A percentile compares a stretch with the other conserved stretches of the same genome.
Evolutionary conservation across 2,797 vertebrate species (phyloP).

Genomic region (Rhincodon typus): DNA sequence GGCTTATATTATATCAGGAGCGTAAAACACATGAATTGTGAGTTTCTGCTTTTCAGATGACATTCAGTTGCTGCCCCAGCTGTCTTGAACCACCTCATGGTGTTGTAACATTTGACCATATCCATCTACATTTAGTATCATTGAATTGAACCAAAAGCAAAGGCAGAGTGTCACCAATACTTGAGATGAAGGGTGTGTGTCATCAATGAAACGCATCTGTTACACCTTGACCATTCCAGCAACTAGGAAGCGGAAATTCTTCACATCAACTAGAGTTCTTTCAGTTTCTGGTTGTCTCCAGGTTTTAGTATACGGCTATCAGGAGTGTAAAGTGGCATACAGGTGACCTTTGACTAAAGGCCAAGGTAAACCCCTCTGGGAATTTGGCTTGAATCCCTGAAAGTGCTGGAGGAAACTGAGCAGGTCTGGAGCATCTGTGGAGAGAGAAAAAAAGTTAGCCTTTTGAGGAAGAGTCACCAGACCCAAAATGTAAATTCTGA

Average conservation of each 20-base stretch:
- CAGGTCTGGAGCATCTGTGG: too few species aligned
- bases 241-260: neutral
- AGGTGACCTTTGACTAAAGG: too few species aligned
- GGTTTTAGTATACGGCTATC: neutral
- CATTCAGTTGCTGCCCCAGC: neutral
- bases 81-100: neutral
- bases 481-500: too few species aligned
- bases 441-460: too few species aligned
- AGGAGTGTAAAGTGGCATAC: neutral
- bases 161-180: neutral
- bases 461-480: too few species aligned
- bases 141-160: neutral
- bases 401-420: too few species aligned
- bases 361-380: too few species aligned
- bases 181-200: neutral
- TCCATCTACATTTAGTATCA: neutral
- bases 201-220: neutral
- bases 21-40: neutral
- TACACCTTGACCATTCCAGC: neutral
- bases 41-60: neutral
- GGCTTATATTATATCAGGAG: neutral
- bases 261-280: neutral
- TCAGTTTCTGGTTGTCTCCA: neutral
- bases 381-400: too few species aligned
- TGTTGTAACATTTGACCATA: neutral